Conservation (phyloP, 2,797 vertebrate genomes). For the Dicrostonyx torquatus region DNA sequence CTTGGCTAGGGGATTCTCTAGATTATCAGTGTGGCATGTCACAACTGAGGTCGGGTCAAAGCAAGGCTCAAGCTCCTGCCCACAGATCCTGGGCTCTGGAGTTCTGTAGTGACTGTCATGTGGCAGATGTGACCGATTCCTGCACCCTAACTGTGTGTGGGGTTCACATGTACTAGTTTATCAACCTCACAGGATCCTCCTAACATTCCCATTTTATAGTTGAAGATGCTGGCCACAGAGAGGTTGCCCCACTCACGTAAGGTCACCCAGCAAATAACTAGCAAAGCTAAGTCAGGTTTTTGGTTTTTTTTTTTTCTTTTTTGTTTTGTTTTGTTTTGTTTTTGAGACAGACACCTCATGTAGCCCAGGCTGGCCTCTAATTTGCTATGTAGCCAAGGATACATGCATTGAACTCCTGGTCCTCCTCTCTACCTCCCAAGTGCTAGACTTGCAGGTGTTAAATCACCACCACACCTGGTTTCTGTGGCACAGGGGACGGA, state of each 20-base stretch:
- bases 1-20: not conserved
- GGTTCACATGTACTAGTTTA: fast-evolving
- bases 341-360: not conserved
- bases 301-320: not conserved
- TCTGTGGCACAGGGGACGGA: not conserved
- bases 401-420: not conserved
- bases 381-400: not conserved
- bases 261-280: not conserved
- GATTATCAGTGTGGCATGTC: fast-evolving
- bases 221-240: not conserved
- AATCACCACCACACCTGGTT: not conserved
- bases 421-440: not conserved
- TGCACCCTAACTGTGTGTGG: fast-evolving
- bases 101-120: fast-evolving
- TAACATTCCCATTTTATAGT: not conserved
- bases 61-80: not conserved
- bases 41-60: not conserved
- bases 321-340: not conserved
- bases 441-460: not conserved
- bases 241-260: not conserved
- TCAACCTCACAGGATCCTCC: not conserved
- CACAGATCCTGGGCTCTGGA: fast-evolving
- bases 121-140: too few relatives aligned
- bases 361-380: not conserved
- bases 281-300: not conserved